Base-by-base conservation (phyloP, 2,888 invertebrate genomes). In the Eubasilissa splendida region DNA sequence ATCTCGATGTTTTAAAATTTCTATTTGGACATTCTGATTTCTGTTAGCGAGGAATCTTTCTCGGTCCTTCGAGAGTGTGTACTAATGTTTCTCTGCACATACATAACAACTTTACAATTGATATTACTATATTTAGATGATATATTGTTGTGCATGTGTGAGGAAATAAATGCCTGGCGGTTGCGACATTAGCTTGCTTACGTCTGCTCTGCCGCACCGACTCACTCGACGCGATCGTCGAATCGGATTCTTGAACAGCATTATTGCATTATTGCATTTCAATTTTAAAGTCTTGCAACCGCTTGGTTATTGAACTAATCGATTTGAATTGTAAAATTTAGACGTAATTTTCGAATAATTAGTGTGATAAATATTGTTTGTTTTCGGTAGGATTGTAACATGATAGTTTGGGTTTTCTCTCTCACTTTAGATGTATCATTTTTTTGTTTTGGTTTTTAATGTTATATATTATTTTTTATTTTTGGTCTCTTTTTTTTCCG, bases 341-440 rank as follows among this genome's bases (percentile, higher is more conserved):
- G 63, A 4, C 33, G 63, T 63, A 63, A 63, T 33, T 63, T 63
- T 63, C 63, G 7, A 63, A 63, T 63, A 63, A 63, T 63, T 60
- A 22, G 31, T 60, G 63, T n/a, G 63, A 63, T 63, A 8, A 63
- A 63, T 63, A 63, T 7, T 33, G 63, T 63, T 63, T 63, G 33
- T 9, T 12, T 63, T 33, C 33, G 63, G 63, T 63, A 63, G 63
- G 63, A 70, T 12, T 70, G 52, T 70, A 70, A 54, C 54, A 52
- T 70, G 42, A 14, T 70, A 70, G 54, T 70, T 52, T 54, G 54
- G 52, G 52, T 70, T 70, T 70, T 70, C 70, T 70, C 54, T 70
- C 42, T 70, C 42, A 42, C 42, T 42, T 42, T 42, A 42, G 42
- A 42, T 42, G 42, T 42, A 42, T 42, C 42, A 42, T 42, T 42